Evolutionary conservation across 2,113 vertebrate species (phyloP).

Genomic region (Cercocebus atys): DNA sequence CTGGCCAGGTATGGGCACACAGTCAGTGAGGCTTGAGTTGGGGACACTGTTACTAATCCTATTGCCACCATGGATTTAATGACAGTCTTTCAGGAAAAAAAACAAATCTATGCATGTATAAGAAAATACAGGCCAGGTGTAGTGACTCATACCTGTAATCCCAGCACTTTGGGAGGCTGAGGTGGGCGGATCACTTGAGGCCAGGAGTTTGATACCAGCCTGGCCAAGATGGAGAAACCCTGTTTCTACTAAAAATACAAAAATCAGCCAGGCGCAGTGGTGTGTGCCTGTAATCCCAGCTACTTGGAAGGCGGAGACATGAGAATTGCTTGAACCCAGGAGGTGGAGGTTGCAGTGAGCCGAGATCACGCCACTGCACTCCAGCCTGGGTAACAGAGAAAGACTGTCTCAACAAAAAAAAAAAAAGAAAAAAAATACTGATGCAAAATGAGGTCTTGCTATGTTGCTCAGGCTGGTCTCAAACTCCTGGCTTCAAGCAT

Average conservation of each 20-base stretch:
- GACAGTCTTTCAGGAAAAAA: not conserved
- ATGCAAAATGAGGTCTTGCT: too few relatives aligned
- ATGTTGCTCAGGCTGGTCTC: not conserved
- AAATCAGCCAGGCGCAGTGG: too few relatives aligned
- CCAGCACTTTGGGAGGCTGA: not conserved
- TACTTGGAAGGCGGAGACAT: too few relatives aligned
- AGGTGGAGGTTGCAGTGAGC: not conserved
- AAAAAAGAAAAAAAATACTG: not conserved
- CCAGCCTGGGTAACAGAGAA: not conserved
- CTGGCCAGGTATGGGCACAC: not conserved
- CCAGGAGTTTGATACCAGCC: not conserved
- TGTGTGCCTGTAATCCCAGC: too few relatives aligned
- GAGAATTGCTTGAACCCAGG: not conserved
- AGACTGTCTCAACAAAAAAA: not conserved
- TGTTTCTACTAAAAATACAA: too few relatives aligned
- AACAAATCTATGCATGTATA: not conserved
- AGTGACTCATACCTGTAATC: not conserved
- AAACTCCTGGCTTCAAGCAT: not conserved
- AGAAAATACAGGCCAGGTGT: not conserved
- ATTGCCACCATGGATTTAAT: not conserved
- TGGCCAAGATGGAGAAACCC: not conserved
- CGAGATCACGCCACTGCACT: not conserved
- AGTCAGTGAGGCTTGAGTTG: not conserved
- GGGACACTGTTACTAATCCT: not conserved
- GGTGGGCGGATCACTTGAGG: not conserved